Base-by-base conservation (phyloP, 2,888 invertebrate species). In the Megamerina dolium region DNA sequence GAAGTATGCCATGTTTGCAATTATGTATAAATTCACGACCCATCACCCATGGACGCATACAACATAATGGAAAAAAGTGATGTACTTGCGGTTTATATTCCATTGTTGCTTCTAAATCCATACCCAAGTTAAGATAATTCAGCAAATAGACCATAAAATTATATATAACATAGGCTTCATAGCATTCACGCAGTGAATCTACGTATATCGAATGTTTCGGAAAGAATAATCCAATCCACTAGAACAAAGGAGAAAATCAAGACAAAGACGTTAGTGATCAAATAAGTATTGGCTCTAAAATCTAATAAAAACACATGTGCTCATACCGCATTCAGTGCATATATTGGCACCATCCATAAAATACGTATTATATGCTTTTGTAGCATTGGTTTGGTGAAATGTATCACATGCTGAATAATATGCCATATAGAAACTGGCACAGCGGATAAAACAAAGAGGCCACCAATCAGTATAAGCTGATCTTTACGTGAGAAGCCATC, bases 331-430 rank as follows among this genome's bases (percentile, higher is more conserved):
- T 95, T 93, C 8, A 90, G 72, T 30, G 93, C 91, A 77, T 95
- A 95, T 59, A 95, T 93, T 48, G 95, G 95, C 41, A 95, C 94
- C 95, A 95, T 95, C 93, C 94, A 94, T 55, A 95, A 68, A 69
- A 95, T 87, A 84, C 94, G 83, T 55, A 95, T 92, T 49, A 96
- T 90, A 72, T 93, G 89, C 72, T 92, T 90, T 63, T 95, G 95
- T 54, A 95, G 74, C 55, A 81, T 83, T 13, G 95, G 94, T 63
- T 92, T 87, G 1, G 88, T 92, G 63, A 92, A 95, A 70, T 94
- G 86, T 43, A 93, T 84, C 64, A 94, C 82, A 73, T 96, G 95
- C 68, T 93, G 90, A 34, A 87, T 83, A 59, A 96, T 95, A 73
- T 93, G 91, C 86, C 92, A 95, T 58, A 95, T 79, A 33, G 94